Evolutionary conservation across 2,113 vertebrate genomes (phyloP).

Genomic region (Siphamia tubifer): DNA sequence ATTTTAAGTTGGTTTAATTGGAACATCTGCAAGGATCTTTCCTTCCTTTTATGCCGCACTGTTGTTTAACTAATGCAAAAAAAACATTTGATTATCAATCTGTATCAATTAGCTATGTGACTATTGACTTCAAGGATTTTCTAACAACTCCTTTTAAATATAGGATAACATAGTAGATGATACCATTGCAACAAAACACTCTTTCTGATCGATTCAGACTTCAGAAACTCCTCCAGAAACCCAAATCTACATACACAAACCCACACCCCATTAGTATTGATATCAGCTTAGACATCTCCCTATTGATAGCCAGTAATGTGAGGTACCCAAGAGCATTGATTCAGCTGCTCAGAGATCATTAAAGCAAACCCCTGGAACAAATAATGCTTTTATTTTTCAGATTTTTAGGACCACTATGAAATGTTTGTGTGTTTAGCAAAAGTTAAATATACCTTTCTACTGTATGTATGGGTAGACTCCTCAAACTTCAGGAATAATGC

Average conservation of each 20-base stretch:
- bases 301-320: slow-evolving; percentile 67
- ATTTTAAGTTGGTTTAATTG: not conserved
- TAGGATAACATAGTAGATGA: too few relatives aligned
- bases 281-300: slow-evolving; percentile 45
- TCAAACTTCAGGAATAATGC: slow-evolving; percentile 6
- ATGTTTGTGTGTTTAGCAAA: not conserved
- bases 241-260: not conserved
- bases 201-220: not conserved
- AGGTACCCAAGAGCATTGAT: slow-evolving; percentile 66
- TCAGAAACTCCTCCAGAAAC: not conserved
- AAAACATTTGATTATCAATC: too few relatives aligned
- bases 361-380: slow-evolving; percentile 36
- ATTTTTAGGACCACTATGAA: not conserved
- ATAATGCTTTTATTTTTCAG: slow-evolving; percentile 21
- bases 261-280: slow-evolving; percentile 44
- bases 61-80: too few relatives aligned
- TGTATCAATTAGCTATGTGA: too few relatives aligned
- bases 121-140: too few relatives aligned
- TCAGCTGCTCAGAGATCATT: slow-evolving; percentile 54
- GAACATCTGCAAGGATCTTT: not conserved
- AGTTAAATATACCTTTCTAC: not conserved
- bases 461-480: not conserved
- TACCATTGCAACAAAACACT: too few relatives aligned
- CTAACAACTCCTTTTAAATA: too few relatives aligned
- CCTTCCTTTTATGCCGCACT: too few relatives aligned